Percentiles rank a stretch among this genome's conserved stretches.
Conservation (phyloP, 2,797 vertebrate genomes). For the Myripristis jacobus region DNA sequence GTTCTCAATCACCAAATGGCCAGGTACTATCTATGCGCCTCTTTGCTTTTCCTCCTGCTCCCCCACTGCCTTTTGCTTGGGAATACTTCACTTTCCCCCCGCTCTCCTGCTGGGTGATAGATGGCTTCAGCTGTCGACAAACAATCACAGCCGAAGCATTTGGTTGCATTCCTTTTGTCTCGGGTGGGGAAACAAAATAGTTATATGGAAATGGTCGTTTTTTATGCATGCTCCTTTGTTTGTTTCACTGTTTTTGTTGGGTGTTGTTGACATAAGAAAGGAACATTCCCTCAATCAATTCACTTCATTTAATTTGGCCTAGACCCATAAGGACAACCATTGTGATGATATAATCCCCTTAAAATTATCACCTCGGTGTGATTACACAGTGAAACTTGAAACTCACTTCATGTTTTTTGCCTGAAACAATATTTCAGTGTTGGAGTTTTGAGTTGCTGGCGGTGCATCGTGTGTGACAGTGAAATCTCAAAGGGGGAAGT, state of each 20-base stretch:
- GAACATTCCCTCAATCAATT: constrained; percentile 53
- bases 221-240: constrained; percentile 56
- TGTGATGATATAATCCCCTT: constrained; percentile 9
- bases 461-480: constrained; percentile 1
- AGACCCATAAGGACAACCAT: constrained; percentile 16
- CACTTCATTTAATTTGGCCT: constrained; percentile 24
- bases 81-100: constrained; percentile 66
- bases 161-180: constrained; percentile 81
- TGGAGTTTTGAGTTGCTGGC: not conserved
- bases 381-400: constrained; percentile 5
- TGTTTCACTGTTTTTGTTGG: constrained; percentile 40
- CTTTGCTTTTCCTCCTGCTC: constrained; percentile 51
- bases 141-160: constrained; percentile 80
- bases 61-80: constrained; percentile 60
- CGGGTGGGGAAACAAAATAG: constrained; percentile 67
- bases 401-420: not conserved
- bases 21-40: constrained; percentile 77
- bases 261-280: constrained; percentile 61
- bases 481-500: constrained; percentile 18
- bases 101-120: constrained; percentile 79
- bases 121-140: constrained; percentile 83
- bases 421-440: not conserved
- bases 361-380: constrained; percentile 6
- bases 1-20: constrained; percentile 82
- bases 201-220: constrained; percentile 62